Evolutionary conservation across 1,140 invertebrate species (phyloP).

Genomic region (Lordiphosa mommai): DNA sequence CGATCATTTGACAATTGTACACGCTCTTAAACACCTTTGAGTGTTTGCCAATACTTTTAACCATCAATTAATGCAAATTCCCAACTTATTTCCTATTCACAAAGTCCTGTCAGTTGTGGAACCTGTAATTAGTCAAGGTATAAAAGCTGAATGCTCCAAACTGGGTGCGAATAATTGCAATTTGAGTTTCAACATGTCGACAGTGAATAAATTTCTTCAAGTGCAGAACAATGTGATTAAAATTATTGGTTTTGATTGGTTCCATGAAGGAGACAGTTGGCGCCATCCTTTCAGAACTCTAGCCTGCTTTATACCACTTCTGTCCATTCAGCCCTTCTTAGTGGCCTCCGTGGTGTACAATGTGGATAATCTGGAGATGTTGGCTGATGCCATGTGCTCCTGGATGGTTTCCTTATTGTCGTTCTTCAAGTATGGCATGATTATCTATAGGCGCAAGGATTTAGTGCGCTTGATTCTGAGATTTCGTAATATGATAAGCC

Average conservation of each 20-base stretch:
- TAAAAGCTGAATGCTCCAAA: not conserved
- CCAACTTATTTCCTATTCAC: not conserved
- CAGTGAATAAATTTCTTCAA: constrained; percentile 19
- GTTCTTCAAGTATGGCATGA: constrained; percentile 38
- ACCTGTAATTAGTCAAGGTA: not conserved
- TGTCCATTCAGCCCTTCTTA: constrained; percentile 31
- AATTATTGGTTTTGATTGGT: constrained; percentile 23
- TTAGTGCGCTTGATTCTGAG: constrained; percentile 13
- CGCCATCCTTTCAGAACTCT: constrained; percentile 22
- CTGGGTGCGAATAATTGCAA: constrained; percentile 3
- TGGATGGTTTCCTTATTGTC: constrained; percentile 29
- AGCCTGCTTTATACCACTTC: constrained; percentile 11
- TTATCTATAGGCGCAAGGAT: constrained; percentile 21
- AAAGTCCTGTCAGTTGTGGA: not conserved
- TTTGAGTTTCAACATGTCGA: not conserved
- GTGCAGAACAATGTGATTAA: constrained; percentile 25
- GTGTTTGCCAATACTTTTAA: not conserved
- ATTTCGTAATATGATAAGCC: constrained; percentile 15
- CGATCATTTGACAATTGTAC: too few species aligned
- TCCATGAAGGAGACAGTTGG: constrained; percentile 25
- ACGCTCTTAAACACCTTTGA: not conserved
- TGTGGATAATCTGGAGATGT: constrained; percentile 15
- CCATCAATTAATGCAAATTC: not conserved
- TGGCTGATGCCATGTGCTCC: constrained; percentile 35
- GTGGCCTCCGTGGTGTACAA: constrained; percentile 22